These are phyloP conservation scores for Chascanopsetta lugubris DNA, from an alignment of 2,113 vertebrate genomes.

Conservation along the genomic window DNA sequence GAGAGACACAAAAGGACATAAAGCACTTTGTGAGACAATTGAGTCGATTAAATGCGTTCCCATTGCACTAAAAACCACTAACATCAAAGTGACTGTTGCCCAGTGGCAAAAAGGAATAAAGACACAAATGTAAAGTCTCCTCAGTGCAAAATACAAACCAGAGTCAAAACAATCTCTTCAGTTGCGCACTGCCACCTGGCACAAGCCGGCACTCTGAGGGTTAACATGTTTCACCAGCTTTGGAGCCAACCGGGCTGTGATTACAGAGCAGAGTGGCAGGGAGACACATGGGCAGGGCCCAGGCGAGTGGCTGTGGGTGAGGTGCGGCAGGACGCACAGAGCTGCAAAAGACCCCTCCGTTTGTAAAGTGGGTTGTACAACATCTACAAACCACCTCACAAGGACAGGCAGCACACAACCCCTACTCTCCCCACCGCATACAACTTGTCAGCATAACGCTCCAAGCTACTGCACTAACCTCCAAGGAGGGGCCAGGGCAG, in stretches of 20 bases:
- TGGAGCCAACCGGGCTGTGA: constrained; percentile 51
- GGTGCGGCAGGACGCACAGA: constrained; percentile 53
- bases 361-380: constrained; percentile 43
- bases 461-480: not conserved
- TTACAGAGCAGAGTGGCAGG: constrained; percentile 63
- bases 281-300: constrained; percentile 56
- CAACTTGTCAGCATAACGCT: not conserved
- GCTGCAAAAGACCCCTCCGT: constrained; percentile 46
- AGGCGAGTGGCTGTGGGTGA: constrained; percentile 49
- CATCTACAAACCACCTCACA: constrained; percentile 40
- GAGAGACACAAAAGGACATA: constrained; percentile 32
- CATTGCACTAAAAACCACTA: too few relatives aligned
- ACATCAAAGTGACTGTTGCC: too few relatives aligned
- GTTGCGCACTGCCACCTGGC: constrained; percentile 10
- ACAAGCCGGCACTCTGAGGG: constrained; percentile 33
- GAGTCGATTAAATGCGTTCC: too few relatives aligned
- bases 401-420: constrained; percentile 22
- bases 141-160: not conserved
- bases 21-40: not conserved
- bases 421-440: not conserved
- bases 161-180: not conserved
- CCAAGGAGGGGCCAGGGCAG: not conserved
- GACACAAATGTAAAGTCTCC: too few relatives aligned
- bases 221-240: constrained; percentile 45
- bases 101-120: too few relatives aligned